These are phyloP conservation scores for Carabus problematicus DNA, from an alignment of 2,888 invertebrate species.

Conservation along the genomic window DNA sequence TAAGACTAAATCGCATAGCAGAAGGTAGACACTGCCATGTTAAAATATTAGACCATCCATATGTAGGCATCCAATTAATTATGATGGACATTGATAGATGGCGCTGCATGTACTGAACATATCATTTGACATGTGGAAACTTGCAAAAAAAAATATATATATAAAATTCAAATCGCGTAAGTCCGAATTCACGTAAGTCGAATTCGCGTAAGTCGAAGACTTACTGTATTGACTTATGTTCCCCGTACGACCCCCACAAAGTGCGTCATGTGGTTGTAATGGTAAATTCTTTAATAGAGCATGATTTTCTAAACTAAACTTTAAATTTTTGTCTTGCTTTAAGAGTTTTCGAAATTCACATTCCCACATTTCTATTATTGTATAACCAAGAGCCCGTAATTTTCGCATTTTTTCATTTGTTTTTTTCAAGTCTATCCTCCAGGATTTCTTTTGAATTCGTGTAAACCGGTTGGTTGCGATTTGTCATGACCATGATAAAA, in stretches of 20 bases:
- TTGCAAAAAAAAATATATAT: no score
- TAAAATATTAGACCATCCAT: no score
- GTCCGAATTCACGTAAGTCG: no score
- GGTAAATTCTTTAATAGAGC: neutral
- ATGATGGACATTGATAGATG: no score
- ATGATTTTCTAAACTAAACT: neutral
- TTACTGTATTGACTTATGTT: conserved; percentile 41
- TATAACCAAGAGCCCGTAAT: neutral
- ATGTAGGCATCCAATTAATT: no score
- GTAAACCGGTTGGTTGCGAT: conserved; percentile 2
- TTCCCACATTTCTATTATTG: conserved; percentile 5
- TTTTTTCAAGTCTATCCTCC: neutral
- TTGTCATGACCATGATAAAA: neutral
- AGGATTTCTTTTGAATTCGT: conserved; percentile 1
- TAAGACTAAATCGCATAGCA: no score
- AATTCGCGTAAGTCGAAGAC: no score
- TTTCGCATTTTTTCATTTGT: neutral
- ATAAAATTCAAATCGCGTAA: no score
- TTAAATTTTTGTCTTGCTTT: neutral
- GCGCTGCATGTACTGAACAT: no score
- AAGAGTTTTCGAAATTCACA: conserved; percentile 2
- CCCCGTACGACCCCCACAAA: conserved; percentile 48
- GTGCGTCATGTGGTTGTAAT: conserved; percentile 45
- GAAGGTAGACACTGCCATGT: no score
- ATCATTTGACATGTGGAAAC: no score